Evolutionary conservation across 2,888 invertebrate genomes (phyloP).

Genomic region (Hirudinaria manillensis): DNA sequence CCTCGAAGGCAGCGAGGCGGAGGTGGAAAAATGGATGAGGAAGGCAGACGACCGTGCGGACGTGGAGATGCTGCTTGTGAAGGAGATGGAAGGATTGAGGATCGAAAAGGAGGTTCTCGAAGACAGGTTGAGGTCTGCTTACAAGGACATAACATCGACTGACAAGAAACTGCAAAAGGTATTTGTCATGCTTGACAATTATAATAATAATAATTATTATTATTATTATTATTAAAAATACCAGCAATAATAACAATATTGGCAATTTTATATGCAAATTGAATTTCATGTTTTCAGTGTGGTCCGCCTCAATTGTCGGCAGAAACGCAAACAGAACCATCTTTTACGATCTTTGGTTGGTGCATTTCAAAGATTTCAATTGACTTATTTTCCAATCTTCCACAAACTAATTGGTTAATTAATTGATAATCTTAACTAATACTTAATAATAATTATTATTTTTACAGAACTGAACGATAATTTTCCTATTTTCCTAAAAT

Average conservation of each 20-base stretch:
- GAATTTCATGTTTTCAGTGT: neutral
- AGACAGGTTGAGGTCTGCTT: neutral
- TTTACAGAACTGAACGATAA: too few relatives aligned
- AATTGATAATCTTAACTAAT: neutral
- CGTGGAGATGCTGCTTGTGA: constrained; percentile 23
- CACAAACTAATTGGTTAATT: neutral
- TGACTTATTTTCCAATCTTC: neutral
- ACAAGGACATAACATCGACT: neutral
- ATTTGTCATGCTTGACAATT: too few relatives aligned
- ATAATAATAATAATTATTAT: too few relatives aligned
- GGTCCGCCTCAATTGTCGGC: neutral
- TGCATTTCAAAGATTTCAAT: neutral
- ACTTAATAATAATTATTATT: too few relatives aligned
- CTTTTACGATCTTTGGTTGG: neutral
- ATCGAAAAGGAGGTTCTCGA: constrained; percentile 5
- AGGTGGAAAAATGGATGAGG: constrained; percentile 11
- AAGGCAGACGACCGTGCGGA: constrained; percentile 9
- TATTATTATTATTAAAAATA: too few relatives aligned
- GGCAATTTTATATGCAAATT: too few relatives aligned
- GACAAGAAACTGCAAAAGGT: too few relatives aligned
- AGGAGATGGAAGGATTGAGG: constrained; percentile 21
- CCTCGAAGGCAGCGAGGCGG: neutral
- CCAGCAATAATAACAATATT: too few relatives aligned
- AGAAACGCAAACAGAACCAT: neutral
- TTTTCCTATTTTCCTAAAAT: too few relatives aligned